These are phyloP conservation scores for Acanthosepion lycidas DNA, from an alignment of 2,888 invertebrate genomes.

Conservation along the genomic window DNA sequence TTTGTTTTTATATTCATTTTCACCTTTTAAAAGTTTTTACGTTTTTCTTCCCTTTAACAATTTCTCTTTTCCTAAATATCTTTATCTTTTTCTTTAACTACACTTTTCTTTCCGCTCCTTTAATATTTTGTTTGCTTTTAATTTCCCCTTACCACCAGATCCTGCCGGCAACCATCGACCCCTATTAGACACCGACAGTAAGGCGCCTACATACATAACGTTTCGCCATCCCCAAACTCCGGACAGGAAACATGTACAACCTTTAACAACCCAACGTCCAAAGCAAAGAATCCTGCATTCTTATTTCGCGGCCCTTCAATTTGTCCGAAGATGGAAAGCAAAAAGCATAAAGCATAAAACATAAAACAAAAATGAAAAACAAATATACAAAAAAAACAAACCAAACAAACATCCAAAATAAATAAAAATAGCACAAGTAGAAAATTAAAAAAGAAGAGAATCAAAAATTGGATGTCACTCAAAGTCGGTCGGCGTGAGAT, in stretches of 20 bases:
- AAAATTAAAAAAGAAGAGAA: not conserved
- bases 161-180: not conserved
- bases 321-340: slow-evolving; percentile 13
- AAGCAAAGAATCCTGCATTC: not conserved
- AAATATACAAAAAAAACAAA: too few relatives aligned
- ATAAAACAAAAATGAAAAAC: not conserved
- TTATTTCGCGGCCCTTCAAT: slow-evolving; percentile 21
- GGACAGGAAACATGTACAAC: not conserved
- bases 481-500: slow-evolving; percentile 8
- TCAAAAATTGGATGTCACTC: slow-evolving; percentile 10
- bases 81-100: not conserved
- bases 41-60: not conserved
- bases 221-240: not conserved
- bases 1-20: not conserved
- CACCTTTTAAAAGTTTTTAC: not conserved
- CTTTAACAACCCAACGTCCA: not conserved
- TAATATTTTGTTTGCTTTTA: not conserved
- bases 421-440: not conserved
- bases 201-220: not conserved
- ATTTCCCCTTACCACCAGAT: not conserved
- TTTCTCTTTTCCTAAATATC: not conserved
- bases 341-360: not conserved
- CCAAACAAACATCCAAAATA: not conserved
- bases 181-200: slow-evolving; percentile 33
- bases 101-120: not conserved